Conservation (phyloP, 1,140 invertebrate genomes). For the Chironomus striatipennis region DNA sequence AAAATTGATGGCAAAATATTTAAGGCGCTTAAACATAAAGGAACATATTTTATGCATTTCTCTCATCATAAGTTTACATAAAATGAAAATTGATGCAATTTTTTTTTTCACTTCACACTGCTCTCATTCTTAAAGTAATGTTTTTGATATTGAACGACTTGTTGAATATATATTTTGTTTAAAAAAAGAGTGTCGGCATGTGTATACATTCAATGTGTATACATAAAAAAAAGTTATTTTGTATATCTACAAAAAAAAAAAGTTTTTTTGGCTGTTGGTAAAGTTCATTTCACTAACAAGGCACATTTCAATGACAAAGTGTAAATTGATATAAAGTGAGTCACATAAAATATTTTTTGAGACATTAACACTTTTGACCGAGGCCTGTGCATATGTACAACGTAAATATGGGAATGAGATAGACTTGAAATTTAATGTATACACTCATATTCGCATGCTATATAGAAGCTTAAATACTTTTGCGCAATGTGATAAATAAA, state of each 20-base stretch:
- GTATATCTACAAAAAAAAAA: no score
- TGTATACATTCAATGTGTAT: neutral
- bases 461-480: neutral
- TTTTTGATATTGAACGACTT: conserved; percentile 1
- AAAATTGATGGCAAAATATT: conserved; percentile 14
- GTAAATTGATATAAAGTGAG: conserved; percentile 9
- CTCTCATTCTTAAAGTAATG: neutral
- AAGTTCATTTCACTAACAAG: conserved; percentile 13
- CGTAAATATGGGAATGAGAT: neutral
- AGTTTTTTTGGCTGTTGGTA: neutral
- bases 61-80: no score
- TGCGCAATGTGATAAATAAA: neutral
- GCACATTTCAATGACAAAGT: conserved; percentile 12
- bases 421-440: no score
- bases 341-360: neutral
- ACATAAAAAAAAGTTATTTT: neutral
- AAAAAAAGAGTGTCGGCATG: neutral
- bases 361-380: neutral
- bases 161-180: neutral
- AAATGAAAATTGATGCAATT: neutral
- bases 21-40: neutral
- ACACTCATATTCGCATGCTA: neutral
- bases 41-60: no score
- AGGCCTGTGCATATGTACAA: neutral
- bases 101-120: neutral